phyloP scores from a whole-genome alignment of 2,888 invertebrate genomes.

The Caenorhabditis zanzibari region DNA sequence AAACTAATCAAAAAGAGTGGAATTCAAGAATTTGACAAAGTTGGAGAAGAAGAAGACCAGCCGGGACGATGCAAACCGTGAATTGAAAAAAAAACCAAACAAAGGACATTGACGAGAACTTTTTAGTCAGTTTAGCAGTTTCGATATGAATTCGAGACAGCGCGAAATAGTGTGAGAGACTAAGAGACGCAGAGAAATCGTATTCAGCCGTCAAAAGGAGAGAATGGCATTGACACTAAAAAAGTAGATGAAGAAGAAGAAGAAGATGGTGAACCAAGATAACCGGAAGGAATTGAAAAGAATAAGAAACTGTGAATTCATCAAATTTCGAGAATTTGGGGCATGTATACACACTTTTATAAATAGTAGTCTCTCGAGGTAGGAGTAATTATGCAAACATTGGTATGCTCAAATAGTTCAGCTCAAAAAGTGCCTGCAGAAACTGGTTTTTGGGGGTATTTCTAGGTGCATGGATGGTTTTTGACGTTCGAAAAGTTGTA shows the following conservation, averaged over 20 bases:
- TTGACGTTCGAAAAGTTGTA: slow-evolving; percentile 42
- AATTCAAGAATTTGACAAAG: too few relatives aligned
- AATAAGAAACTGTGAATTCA: background rate
- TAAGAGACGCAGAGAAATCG: slow-evolving; percentile 25
- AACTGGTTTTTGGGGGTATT: slow-evolving; percentile 6
- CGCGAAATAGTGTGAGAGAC: background rate
- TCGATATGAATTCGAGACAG: slow-evolving; percentile 12
- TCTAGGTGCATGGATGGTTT: slow-evolving; percentile 21
- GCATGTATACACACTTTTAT: slow-evolving; percentile 25
- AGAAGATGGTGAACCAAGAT: slow-evolving; percentile 55
- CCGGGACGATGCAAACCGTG: background rate
- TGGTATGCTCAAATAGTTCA: slow-evolving; percentile 16
- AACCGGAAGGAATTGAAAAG: slow-evolving; percentile 37
- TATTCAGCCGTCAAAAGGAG: background rate
- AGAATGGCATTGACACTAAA: slow-evolving; percentile 32
- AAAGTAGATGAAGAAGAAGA: slow-evolving; percentile 22
- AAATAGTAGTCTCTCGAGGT: background rate
- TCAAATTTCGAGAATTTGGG: slow-evolving; percentile 10
- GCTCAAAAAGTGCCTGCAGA: background rate
- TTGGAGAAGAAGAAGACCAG: slow-evolving; percentile 26
- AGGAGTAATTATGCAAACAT: slow-evolving; percentile 57
- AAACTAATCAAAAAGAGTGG: background rate
- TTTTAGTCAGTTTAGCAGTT: slow-evolving; percentile 6
- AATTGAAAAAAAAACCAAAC: slow-evolving; percentile 24
- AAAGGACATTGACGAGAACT: slow-evolving; percentile 28